Base-by-base conservation (phyloP, 2,888 invertebrate species). In the Macrosoma leucophasiata region DNA sequence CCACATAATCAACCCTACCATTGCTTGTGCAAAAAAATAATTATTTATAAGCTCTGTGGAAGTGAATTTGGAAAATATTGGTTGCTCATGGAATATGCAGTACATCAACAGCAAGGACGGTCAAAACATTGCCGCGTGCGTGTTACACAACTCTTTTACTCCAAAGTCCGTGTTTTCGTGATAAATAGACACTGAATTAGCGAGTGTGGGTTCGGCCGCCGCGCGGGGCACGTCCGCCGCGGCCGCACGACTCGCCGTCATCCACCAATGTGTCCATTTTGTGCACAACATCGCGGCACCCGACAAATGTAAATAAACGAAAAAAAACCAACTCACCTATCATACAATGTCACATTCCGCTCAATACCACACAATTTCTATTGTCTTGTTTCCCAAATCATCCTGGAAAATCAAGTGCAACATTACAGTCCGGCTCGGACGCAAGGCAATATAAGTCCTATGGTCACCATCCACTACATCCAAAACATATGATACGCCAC, bases 331-430 rank as follows among this genome's bases (percentile, higher is more conserved):
- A 74, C 82, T 77, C 55, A 84, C 84, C 84, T 84, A 75, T 79
- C 75, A 79, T 82, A 74, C 81, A 75, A 82, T 82, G 84, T 84
- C 84, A 84, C 84, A 84, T 84, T 82, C 84, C 84, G 82, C 75
- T 84, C 75, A 82, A 79, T 79, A 75, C 73, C 74, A 73, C 69
- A 72, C 62, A 65, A 75, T 59, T 70, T 70, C 71, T 78, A 82
- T 74, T 71, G 60, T 61, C 68, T 73, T 61, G 70, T 73, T 69
- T 74, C 62, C 73, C 70, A 72, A 76, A 72, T 69, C 81, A 81
- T 82, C 74, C 65, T 81, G 75, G 70, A 74, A 78, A 72, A 69
- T 68, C 63, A 70, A 73, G 70, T 70, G 75, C 70, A 78, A 74
- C 82, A 82, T 81, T 70, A 76, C 76, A 65, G 65, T 74, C 71